Base-by-base conservation (phyloP, 2,888 invertebrate species). In the Elmis aenea region DNA sequence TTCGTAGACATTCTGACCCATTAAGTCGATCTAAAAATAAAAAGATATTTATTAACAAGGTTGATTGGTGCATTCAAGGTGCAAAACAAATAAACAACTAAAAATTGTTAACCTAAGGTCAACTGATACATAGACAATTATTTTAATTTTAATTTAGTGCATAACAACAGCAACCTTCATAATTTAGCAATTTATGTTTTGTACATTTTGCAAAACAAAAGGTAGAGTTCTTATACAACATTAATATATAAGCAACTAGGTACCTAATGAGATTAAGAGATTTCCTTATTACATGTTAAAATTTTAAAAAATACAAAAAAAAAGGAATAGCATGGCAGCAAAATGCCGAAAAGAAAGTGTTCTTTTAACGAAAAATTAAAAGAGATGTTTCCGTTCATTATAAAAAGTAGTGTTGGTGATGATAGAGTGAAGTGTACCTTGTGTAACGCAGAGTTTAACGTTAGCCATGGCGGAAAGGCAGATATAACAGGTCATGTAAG, bases 1-100 rank as follows among this genome's bases (percentile, higher is more conserved):
- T 59, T 96, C 95, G 69, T 83, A 92, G 22, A 96, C 79, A 61
- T 85, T 90, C 62, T 94, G 91, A 1, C 96, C 96, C 79, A 96
- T 83, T 62, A 96, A 76, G 66, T 96, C 96, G 75, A 94, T 85
- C 95, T 96, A 70, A 25, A 79, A 72, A 45, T 39, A 46, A 51
- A 54, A 54, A 32, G 15, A 31, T 43, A 41, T n/a, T 27, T 20
- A 18, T 13, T 10, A 1, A 11, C 20, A 16, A 6, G 22, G 1
- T 22, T 22, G 9, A 23, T 11, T 5, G 10, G 10, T 23, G 23
- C 5, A 9, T 11, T 8, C 10, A 23, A 23, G 2, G 1, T 9
- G 5, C 10, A 6, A n/a, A 23, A 23, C 5, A 23, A 23, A 9
- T 11, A 2, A 2, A 11, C 11, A 13, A 9, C 23, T 4, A 26